Evolutionary conservation across 2,888 invertebrate species (phyloP), one percentile per base, ranked within the genome.

Genomic region (Drosophila anomalata): DNA sequence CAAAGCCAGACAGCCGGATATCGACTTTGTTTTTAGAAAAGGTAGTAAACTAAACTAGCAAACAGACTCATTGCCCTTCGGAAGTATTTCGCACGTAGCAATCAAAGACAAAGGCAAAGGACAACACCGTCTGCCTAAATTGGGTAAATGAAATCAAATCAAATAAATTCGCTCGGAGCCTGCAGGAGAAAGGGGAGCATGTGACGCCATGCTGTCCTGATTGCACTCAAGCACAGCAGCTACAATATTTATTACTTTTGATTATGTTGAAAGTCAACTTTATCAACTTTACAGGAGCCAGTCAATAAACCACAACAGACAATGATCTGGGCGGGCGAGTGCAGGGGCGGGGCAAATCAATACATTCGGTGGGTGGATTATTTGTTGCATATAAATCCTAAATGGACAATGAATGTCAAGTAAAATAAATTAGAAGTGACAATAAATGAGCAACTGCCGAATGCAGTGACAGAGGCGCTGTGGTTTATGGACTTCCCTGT

Each of bases 161-260:
- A 70, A 77, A 79, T 85, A 76, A 75, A 73, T 73, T 69, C 78
- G 76, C 53, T 73, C 63, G 61, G 26, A 17, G 7, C 22, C 22
- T 24, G 22, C 14, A 2, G 8, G 24, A 8, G 29, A 9, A 41
- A 22, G 47, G 46, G 55, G 42, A 33, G 66, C 75, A 76, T 75
- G 67, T 82, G 82, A 79, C 77, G 72, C 65, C 81, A 81, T 76
- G 62, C 79, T 74, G 86, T 57, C 63, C 67, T 74, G 69, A 74
- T 67, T 86, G 82, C 82, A 86, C 76, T 86, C 87, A 79, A 86
- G 73, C 76, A 86, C 87, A 82, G 84, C 81, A 76, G 87, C 74
- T 86, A 87, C 85, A 87, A 87, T 82, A 84, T 84, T 84, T 84
- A 84, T 84, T 85, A 82, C 86, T 82, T 87, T 84, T 87, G 84